phyloP scores from a whole-genome alignment of 2,113 vertebrate genomes.

The Antidorcas marsupialis region DNA sequence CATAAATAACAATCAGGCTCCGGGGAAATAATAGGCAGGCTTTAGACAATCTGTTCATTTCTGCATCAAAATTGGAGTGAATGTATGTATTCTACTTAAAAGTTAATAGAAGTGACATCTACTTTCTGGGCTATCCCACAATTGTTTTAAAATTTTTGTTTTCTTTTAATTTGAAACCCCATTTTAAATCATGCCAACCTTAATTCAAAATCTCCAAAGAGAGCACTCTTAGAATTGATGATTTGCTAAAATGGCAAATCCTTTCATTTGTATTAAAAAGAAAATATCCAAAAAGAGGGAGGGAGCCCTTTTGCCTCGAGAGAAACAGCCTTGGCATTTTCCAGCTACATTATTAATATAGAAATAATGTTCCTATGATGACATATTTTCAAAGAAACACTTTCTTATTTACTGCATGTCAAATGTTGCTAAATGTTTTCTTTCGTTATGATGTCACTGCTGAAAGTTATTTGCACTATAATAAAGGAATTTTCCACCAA shows the following conservation, averaged over 20 bases:
- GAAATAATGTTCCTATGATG: conserved; percentile 69
- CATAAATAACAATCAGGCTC: conserved; percentile 47
- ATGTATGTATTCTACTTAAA: conserved; percentile 37
- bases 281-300: conserved; percentile 34
- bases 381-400: conserved; percentile 73
- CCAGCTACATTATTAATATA: conserved; percentile 35
- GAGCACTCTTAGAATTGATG: conserved; percentile 22
- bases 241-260: conserved; percentile 36
- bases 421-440: conserved; percentile 77
- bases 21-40: conserved; percentile 37
- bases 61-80: conserved; percentile 40
- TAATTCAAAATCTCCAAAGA: conserved; percentile 21
- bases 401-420: conserved; percentile 78
- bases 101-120: conserved; percentile 34
- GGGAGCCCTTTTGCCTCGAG: conserved; percentile 58
- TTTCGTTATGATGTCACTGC: conserved; percentile 73
- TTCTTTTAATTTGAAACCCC: conserved; percentile 52
- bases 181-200: conserved; percentile 49
- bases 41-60: conserved; percentile 66
- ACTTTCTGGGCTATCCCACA: conserved; percentile 42
- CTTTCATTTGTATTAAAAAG: conserved; percentile 43
- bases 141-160: conserved; percentile 51
- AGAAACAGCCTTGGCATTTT: conserved; percentile 69
- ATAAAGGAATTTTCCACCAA: conserved; percentile 79
- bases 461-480: conserved; percentile 79